Evolutionary conservation across 1,140 invertebrate species (phyloP).

Genomic region (Homalodisca vitripennis): DNA sequence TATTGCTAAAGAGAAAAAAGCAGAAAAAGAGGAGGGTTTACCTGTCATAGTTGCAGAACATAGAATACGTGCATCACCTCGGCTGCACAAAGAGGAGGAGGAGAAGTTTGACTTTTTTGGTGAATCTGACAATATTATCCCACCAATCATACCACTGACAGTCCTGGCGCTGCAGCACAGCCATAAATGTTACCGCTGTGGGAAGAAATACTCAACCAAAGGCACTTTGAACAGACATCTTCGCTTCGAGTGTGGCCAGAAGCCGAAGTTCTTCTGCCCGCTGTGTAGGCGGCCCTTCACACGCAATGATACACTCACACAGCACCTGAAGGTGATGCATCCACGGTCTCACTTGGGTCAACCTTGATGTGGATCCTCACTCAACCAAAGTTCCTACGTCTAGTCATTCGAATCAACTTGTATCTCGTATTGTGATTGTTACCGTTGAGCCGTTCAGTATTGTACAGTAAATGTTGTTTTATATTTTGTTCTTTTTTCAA

Average conservation of each 20-base stretch:
- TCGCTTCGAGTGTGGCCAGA: constrained; percentile 57
- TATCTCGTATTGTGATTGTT: not conserved
- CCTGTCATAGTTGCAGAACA: too few species aligned
- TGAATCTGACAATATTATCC: not conserved
- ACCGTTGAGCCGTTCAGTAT: too few species aligned
- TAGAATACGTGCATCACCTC: not conserved
- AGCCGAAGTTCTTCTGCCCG: constrained; percentile 49
- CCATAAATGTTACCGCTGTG: constrained; percentile 43
- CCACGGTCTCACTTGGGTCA: not conserved
- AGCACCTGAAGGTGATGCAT: constrained; percentile 38
- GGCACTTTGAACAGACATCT: constrained; percentile 51
- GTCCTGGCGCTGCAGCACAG: not conserved
- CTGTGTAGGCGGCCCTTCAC: constrained; percentile 42
- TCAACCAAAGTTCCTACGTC: not conserved
- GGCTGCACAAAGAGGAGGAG: not conserved
- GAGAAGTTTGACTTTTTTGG: constrained; percentile 3
- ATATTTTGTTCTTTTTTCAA: not conserved
- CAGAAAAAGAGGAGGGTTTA: constrained; percentile 19
- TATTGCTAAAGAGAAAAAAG: constrained; percentile 37
- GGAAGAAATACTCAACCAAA: constrained; percentile 31
- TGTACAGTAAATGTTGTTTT: not conserved
- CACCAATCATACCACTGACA: not conserved
- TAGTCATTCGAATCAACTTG: too few species aligned
- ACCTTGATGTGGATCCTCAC: not conserved
- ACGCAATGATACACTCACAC: constrained; percentile 31